Percentiles rank a stretch among this genome's conserved stretches.
These are phyloP conservation scores for Heliangelus exortis DNA, from an alignment of 2,797 vertebrate species.

Conservation along the genomic window DNA sequence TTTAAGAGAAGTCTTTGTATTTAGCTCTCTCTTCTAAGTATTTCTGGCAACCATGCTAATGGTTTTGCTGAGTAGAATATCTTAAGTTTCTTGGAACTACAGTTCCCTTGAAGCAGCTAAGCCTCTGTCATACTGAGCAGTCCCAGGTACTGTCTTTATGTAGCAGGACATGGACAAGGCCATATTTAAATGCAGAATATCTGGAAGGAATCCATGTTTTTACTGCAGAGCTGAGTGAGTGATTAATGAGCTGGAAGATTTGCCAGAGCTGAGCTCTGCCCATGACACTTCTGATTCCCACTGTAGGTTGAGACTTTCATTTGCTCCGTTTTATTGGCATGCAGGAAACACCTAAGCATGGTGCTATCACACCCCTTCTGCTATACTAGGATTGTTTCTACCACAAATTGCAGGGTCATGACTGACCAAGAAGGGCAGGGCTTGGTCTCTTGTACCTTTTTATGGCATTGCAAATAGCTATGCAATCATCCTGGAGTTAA, in stretches of 20 bases:
- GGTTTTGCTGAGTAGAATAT: neutral
- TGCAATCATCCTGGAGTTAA: slow-evolving; percentile 59
- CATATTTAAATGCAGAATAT: neutral
- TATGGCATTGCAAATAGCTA: slow-evolving; percentile 72
- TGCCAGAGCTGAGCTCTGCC: neutral
- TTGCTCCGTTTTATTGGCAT: neutral
- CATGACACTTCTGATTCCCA: neutral
- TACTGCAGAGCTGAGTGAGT: neutral
- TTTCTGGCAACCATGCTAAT: neutral
- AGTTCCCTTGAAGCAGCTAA: neutral
- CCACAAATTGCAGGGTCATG: slow-evolving; percentile 51
- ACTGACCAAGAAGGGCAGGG: slow-evolving; percentile 66
- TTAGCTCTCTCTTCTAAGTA: neutral
- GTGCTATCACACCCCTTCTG: slow-evolving; percentile 49
- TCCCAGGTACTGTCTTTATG: neutral
- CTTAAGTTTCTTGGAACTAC: neutral
- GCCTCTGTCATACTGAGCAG: neutral
- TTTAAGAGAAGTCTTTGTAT: neutral
- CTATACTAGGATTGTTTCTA: slow-evolving; percentile 21
- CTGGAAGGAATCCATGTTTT: neutral
- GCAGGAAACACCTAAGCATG: slow-evolving; percentile 31
- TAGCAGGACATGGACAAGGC: neutral
- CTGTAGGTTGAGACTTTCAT: neutral
- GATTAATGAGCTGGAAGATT: neutral
- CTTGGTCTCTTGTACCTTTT: slow-evolving; percentile 69